Evolutionary conservation across 1,140 invertebrate genomes (phyloP).

Genomic region (Plutomurus gul): DNA sequence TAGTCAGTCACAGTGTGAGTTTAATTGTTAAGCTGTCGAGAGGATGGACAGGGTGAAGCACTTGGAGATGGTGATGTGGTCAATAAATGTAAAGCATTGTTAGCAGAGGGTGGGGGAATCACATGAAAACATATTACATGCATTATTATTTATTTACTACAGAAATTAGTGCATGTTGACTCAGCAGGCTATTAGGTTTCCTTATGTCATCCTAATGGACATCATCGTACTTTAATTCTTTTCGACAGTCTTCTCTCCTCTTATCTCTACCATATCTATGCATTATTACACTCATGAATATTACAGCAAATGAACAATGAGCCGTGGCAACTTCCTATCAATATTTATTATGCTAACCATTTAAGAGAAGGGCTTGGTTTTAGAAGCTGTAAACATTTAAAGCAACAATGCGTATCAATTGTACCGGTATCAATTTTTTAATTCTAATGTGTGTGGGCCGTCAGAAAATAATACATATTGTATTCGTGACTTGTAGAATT

Average conservation of each 20-base stretch:
- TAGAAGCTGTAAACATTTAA: too few relatives aligned
- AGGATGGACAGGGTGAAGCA: too few relatives aligned
- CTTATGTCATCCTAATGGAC: neutral
- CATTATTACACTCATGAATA: slow-evolving; percentile 9
- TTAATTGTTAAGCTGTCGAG: neutral
- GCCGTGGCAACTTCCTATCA: too few relatives aligned
- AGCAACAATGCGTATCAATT: too few relatives aligned
- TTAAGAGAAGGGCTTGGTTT: too few relatives aligned
- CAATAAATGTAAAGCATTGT: too few relatives aligned
- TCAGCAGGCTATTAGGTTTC: slow-evolving; percentile 5
- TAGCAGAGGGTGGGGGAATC: neutral
- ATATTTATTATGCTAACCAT: too few relatives aligned
- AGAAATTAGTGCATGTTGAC: slow-evolving; percentile 6
- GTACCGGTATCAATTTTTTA: neutral
- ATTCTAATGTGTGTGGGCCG: slow-evolving; percentile 4
- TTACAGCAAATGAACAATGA: neutral
- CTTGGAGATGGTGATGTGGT: too few relatives aligned
- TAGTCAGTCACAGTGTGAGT: slow-evolving; percentile 1
- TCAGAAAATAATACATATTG: slow-evolving; percentile 19
- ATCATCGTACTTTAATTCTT: slow-evolving; percentile 10
- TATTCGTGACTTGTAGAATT: slow-evolving; percentile 24
- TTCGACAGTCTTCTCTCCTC: neutral
- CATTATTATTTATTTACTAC: slow-evolving; percentile 14
- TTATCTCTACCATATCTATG: too few relatives aligned
- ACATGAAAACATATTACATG: neutral